These are phyloP conservation scores for Tachina grossa DNA, from an alignment of 2,888 invertebrate species.

Conservation along the genomic window DNA sequence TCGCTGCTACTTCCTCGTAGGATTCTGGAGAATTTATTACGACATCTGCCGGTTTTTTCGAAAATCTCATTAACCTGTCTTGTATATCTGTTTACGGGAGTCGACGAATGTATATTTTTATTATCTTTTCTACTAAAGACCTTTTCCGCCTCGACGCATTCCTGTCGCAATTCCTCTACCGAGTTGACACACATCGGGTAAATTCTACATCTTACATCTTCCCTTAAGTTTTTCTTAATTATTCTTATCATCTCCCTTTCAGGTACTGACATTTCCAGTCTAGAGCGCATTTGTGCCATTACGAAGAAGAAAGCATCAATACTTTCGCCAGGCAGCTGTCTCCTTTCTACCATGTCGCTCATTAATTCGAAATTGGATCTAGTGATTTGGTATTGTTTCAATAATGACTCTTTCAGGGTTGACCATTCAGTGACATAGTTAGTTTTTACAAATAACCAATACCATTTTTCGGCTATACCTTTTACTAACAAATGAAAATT, in stretches of 20 bases:
- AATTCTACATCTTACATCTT: background rate
- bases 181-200: constrained; percentile 7
- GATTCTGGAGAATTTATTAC: background rate
- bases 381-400: background rate
- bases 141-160: constrained; percentile 29
- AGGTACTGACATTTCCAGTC: background rate
- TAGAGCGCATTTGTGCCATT: constrained; percentile 1
- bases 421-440: constrained; percentile 6
- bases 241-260: constrained; percentile 49
- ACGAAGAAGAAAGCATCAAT: constrained; percentile 12
- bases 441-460: background rate
- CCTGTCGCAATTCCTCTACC: constrained; percentile 21
- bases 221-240: constrained; percentile 35
- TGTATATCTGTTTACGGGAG: background rate
- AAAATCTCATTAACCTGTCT: background rate
- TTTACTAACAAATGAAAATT: constrained; percentile 10
- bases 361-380: background rate
- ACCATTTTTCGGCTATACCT: constrained; percentile 1
- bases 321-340: constrained; percentile 10
- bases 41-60: background rate
- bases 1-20: background rate
- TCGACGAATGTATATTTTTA: background rate
- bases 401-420: background rate
- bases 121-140: background rate
- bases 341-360: constrained; percentile 4